Evolutionary conservation across 92 coral and sea anemone species (phyloP).

Genomic region (Isaurus tuberculatus): DNA sequence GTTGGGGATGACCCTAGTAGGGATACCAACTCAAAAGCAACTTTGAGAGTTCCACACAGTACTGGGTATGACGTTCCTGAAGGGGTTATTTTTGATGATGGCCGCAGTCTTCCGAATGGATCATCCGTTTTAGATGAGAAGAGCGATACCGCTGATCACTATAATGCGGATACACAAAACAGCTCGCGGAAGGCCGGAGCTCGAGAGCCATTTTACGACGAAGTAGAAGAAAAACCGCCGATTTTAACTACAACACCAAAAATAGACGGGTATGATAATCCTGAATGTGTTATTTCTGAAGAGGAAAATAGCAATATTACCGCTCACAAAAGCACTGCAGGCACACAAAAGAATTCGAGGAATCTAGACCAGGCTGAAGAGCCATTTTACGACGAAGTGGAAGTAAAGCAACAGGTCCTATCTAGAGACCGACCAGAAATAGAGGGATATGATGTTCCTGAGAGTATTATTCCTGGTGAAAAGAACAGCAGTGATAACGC

Average conservation of each 20-base stretch:
- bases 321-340: not conserved
- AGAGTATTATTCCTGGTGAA: not conserved
- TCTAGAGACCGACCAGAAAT: slow-evolving; percentile 12
- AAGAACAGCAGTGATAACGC: not conserved
- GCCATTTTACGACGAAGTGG: slow-evolving; percentile 3
- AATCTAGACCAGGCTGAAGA: not conserved
- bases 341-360: not conserved
- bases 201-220: not conserved
- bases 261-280: slow-evolving; percentile 23
- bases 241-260: not conserved
- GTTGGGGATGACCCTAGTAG: not conserved
- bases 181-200: not conserved
- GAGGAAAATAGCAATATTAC: too few species aligned
- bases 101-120: slow-evolving; percentile 5
- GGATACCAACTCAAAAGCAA: not conserved
- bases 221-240: not conserved
- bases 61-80: slow-evolving; percentile 23
- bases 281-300: not conserved
- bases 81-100: slow-evolving; percentile 16
- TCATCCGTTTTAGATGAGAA: not conserved
- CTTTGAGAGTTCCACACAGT: not conserved
- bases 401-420: not conserved
- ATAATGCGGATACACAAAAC: not conserved
- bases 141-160: not conserved
- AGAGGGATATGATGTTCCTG: slow-evolving; percentile 33